Evolutionary conservation across 2,113 vertebrate genomes (phyloP), one percentile per base, ranked within the genome.

Genomic region (Mustela lutreola): DNA sequence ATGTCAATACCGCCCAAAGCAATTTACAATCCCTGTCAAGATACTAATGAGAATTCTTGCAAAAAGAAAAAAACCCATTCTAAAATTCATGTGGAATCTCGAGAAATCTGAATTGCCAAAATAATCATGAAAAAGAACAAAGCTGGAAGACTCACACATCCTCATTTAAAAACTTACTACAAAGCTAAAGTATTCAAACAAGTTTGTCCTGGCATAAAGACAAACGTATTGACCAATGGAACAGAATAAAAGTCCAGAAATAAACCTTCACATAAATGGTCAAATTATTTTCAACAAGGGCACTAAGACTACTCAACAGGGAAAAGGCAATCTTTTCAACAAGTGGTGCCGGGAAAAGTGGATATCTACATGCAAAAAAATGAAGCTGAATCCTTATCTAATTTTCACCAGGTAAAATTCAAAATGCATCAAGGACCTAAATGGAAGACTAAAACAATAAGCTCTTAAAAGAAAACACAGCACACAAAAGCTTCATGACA

Each of bases 21-120:
- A 73, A 89, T 89, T 31, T 81, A 71, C 24, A 81, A 94, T 50
- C 18, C 65, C 65, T 18, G 33, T 63, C 53, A 94, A 94, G 73
- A 94, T 71, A 24, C 21, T 63, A 89, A 81, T 89, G 75, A 88
- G 16, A 36, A 50, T 82, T 79, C 71, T 89, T 73, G 4, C 19
- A 89, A 39, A 89, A 82, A 73, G 5, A 82, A 81, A 75, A 81
- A 89, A 80, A 60, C 28, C 19, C 36, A 80, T 48, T 31, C 62
- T 79, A 88, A 88, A 94, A 70, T 70, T 88, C 50, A 94, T 48
- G 24, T 60, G 16, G 36, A 48, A 48, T 80, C 50, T 48, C 22
- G 45, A 88, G 48, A 63, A 63, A 88, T 15, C 76, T 56, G 33
- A 94, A 80, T 6, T 80, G 62, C 11, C 62, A 88, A 80, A 87